Conservation (phyloP, 2,797 vertebrate species). For the Xenops minutus region DNA sequence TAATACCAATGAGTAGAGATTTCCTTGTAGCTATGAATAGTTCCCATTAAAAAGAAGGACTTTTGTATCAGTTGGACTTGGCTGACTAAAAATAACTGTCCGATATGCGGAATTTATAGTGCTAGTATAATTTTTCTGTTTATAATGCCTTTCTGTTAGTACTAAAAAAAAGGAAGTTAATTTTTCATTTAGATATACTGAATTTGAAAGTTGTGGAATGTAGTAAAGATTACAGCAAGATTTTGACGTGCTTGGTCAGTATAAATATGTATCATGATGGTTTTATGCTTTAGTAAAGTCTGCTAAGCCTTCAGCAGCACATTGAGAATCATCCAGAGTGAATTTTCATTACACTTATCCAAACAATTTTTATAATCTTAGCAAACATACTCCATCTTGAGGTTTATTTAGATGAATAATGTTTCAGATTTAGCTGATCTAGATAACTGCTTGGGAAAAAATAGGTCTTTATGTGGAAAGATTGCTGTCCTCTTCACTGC, state of each 20-base stretch:
- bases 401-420: conserved; percentile 20
- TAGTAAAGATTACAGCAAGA: conserved; percentile 14
- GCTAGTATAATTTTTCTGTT: background rate
- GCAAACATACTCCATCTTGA: background rate
- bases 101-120: background rate
- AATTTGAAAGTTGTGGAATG: background rate
- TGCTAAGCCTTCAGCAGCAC: background rate
- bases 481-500: background rate
- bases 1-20: background rate
- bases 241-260: background rate
- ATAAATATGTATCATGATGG: background rate
- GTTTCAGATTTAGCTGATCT: conserved; percentile 11
- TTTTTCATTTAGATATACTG: conserved; percentile 4
- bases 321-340: background rate
- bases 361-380: conserved; percentile 20
- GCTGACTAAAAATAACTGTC: background rate
- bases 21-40: background rate
- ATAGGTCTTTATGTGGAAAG: background rate
- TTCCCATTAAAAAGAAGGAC: background rate
- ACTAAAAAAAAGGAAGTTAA: background rate
- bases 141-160: background rate
- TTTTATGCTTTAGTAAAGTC: background rate
- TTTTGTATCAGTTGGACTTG: background rate
- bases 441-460: background rate
- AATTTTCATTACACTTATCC: conserved; percentile 18